A percentile compares a stretch with the other conserved stretches of the same genome.
Evolutionary conservation across 2,888 invertebrate genomes (phyloP).

Genomic region (Crossocerus cetratus): DNA sequence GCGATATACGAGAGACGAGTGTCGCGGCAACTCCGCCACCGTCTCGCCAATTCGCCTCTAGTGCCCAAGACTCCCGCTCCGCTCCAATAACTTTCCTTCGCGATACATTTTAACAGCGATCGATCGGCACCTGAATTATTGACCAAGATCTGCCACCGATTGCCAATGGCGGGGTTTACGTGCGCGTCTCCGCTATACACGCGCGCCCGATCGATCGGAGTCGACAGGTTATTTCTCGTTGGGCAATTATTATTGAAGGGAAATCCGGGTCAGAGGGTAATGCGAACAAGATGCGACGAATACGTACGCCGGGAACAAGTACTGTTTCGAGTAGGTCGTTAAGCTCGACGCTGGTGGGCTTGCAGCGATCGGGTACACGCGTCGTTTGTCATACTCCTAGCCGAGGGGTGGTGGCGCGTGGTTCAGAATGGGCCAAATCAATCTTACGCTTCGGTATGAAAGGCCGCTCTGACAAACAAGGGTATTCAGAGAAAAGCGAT

Average conservation of each 20-base stretch:
- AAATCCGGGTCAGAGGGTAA: slow-evolving; percentile 17
- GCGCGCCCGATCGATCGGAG: background rate
- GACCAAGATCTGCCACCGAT: background rate
- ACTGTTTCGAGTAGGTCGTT: no score
- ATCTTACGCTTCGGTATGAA: background rate
- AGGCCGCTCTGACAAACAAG: background rate
- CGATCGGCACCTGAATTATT: background rate
- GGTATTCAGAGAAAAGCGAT: no score
- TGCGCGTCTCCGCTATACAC: no score
- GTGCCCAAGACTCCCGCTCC: background rate
- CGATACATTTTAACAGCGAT: background rate
- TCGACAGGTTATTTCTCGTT: slow-evolving; percentile 12
- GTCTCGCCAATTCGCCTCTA: background rate
- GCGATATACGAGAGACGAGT: no score
- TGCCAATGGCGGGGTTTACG: background rate
- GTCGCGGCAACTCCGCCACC: slow-evolving; percentile 6
- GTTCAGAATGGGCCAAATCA: background rate
- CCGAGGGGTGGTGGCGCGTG: background rate
- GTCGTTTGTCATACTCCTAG: background rate
- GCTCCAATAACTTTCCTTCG: background rate
- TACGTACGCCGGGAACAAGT: no score
- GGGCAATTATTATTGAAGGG: slow-evolving; percentile 18
- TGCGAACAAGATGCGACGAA: no score
- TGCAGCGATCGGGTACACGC: background rate
- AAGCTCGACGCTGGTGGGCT: no score